These are phyloP conservation scores for Prosapia bicincta DNA, from an alignment of 2,888 invertebrate genomes.

Conservation along the genomic window DNA sequence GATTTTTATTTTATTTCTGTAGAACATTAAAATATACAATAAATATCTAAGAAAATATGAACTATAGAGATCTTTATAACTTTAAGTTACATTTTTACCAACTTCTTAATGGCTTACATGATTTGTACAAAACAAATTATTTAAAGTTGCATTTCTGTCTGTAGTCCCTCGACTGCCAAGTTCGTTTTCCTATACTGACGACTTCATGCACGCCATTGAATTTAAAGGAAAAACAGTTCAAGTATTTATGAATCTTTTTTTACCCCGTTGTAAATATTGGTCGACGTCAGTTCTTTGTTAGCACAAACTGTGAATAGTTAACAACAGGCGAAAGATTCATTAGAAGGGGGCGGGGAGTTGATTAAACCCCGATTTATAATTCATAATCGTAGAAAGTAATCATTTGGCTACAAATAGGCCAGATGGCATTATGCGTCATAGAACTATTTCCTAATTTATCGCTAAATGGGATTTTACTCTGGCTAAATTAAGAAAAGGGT, in stretches of 20 bases:
- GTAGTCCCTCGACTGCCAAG: too few relatives aligned
- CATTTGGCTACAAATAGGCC: neutral
- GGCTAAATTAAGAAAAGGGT: neutral
- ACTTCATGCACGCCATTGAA: too few relatives aligned
- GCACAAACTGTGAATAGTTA: neutral
- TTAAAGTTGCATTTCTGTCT: too few relatives aligned
- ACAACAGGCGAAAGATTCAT: neutral
- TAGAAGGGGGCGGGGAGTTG: neutral
- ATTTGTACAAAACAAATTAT: too few relatives aligned
- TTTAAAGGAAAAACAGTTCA: neutral
- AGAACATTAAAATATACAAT: too few relatives aligned
- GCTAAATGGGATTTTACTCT: neutral
- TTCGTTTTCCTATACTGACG: too few relatives aligned
- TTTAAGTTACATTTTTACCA: too few relatives aligned
- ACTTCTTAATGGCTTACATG: too few relatives aligned
- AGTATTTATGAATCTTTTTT: neutral
- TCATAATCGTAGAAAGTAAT: neutral
- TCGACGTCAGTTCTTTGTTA: neutral
- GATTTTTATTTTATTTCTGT: too few relatives aligned
- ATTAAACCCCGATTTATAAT: neutral
- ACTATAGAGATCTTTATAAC: too few relatives aligned
- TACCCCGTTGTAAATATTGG: neutral
- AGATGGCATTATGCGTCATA: neutral
- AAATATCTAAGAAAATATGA: too few relatives aligned
- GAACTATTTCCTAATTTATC: neutral